Evolutionary conservation across 2,888 invertebrate species (phyloP), one percentile per base, ranked within the genome.

Genomic region (Sicus ferrugineus): DNA sequence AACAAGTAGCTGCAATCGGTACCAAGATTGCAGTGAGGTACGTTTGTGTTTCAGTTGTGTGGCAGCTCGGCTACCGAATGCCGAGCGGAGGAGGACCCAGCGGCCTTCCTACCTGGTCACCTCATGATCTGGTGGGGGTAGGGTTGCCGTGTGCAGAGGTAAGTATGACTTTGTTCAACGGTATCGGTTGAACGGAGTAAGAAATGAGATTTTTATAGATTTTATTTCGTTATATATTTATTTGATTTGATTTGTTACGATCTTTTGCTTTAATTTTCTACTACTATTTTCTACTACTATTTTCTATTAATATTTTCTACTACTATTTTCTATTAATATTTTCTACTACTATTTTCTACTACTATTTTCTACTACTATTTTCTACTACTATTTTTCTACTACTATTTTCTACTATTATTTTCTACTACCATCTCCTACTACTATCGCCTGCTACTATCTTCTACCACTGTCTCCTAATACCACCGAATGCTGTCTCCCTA

Each of bases 121-220:
- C 38, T 9, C 11, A 11, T 38, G 14, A 7, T 38, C 9, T 38
- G 14, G 38, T 9, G 38, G 38, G 38, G 38, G 38, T 34, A 34
- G 11, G 50, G 9, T n/a, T 28, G 31, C 14, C 7, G 50, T 23
- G 38, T 2, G 14, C 11, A 5, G 79, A 83, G 83, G 88, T 88
- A 86, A 88, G 88, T 88, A 88, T 86, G 14, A 78, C 83, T 85
- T 86, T 85, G 85, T 81, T 82, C 84, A 82, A 86, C 87, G 86
- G 88, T 88, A 88, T 88, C 88, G 88, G 88, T 87, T 84, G 85
- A 80, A 80, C 76, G 80, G 83, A 86, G 84, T 80, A 70, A 76
- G 71, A 73, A 72, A 73, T 77, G 72, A 74, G 68, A 77, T 78
- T 78, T 75, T 75, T 73, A 75, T 77, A 76, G 73, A 68, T 70